phyloP scores from a whole-genome alignment of 2,113 vertebrate genomes.

The Calonectris borealis region DNA sequence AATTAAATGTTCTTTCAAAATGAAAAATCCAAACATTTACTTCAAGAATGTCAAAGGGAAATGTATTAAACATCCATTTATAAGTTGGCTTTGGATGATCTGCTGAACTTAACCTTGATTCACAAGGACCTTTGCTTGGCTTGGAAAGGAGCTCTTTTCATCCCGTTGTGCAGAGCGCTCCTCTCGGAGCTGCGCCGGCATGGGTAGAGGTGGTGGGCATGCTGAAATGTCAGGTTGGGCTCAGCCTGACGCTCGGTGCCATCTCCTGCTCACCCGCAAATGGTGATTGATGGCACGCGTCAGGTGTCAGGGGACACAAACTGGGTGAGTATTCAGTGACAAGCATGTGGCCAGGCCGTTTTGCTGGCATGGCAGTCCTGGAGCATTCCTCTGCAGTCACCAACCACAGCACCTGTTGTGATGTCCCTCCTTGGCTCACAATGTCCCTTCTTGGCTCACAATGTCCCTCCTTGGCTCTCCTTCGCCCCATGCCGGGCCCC shows the following conservation, averaged over 20 bases:
- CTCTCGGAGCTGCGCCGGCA: not conserved
- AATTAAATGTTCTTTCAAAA: not conserved
- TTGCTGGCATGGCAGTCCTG: accelerated
- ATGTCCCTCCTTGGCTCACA: not conserved
- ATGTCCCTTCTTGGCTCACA: not conserved
- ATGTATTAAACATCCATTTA: not conserved
- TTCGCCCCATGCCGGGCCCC: not conserved
- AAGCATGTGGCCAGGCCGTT: not conserved
- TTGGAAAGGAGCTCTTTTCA: not conserved
- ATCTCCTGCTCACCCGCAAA: not conserved
- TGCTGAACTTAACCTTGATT: not conserved
- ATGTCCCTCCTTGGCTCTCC: not conserved
- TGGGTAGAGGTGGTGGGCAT: not conserved
- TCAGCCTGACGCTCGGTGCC: not conserved
- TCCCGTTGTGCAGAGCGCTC: accelerated
- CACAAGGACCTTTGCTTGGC: not conserved
- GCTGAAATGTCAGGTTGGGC: not conserved
- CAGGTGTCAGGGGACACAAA: not conserved
- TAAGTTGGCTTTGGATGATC: not conserved
- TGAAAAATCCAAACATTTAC: not conserved
- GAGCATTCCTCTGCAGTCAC: not conserved
- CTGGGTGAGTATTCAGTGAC: not conserved
- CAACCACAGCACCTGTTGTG: not conserved
- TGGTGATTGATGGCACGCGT: not conserved
- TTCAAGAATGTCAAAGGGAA: not conserved